These are phyloP conservation scores for Zaprionus lineosus DNA, from an alignment of 2,888 invertebrate species.

Conservation along the genomic window DNA sequence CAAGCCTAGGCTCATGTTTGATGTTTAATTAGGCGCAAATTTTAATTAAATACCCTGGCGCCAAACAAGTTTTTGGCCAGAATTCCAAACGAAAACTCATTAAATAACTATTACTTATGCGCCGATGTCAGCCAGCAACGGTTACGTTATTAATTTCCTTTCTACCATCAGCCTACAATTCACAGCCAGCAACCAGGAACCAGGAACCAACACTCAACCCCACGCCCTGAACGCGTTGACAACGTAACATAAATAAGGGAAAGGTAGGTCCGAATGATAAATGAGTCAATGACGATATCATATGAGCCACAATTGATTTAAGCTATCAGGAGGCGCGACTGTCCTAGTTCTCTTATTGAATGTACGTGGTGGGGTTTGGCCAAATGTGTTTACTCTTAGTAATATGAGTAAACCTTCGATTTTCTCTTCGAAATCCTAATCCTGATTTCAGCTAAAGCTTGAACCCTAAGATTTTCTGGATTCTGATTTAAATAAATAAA, in stretches of 20 bases:
- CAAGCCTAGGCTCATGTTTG: conserved; percentile 33
- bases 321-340: no score
- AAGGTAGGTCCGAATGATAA: conserved; percentile 33
- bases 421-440: no score
- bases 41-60: conserved; percentile 69
- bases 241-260: conserved; percentile 45
- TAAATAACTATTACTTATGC: conserved; percentile 72
- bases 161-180: no score
- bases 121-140: conserved; percentile 53
- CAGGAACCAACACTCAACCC: no score
- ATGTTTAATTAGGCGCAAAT: conserved; percentile 72
- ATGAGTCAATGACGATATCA: conserved; percentile 29
- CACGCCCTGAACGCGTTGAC: conserved; percentile 14
- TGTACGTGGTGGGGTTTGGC: no score
- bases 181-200: no score
- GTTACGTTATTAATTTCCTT: conserved; percentile 63
- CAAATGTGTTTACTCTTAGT: no score
- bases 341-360: no score
- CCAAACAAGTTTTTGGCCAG: conserved; percentile 56
- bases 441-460: no score
- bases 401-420: no score
- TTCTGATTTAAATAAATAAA: no score
- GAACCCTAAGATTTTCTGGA: no score
- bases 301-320: conserved; percentile 13
- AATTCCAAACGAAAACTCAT: conserved; percentile 63